Percentiles rank a stretch among this genome's conserved stretches.
Evolutionary conservation across 2,888 invertebrate genomes (phyloP).

Genomic region (Carcina quercana): DNA sequence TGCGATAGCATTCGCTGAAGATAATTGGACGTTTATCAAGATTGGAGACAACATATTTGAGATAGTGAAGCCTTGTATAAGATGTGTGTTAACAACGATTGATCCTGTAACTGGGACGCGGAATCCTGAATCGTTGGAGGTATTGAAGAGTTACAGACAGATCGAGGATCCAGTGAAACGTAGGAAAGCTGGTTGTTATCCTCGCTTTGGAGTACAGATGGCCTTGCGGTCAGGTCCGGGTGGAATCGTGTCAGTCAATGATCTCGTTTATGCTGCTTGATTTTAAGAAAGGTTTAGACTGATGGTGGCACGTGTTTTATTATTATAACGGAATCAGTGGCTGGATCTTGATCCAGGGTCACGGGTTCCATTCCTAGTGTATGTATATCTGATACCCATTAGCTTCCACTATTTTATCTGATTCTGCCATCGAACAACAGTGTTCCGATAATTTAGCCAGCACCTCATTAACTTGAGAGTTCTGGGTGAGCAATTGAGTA

Average conservation of each 20-base stretch:
- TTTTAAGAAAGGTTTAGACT: too few species aligned
- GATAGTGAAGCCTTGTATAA: slow-evolving; percentile 78
- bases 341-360: too few species aligned
- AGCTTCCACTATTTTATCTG: too few species aligned
- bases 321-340: too few species aligned
- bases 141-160: slow-evolving; percentile 73
- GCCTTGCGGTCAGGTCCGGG: slow-evolving; percentile 50
- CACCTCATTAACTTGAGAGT: too few species aligned
- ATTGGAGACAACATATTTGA: slow-evolving; percentile 78
- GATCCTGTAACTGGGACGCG: slow-evolving; percentile 78
- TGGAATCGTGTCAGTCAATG: slow-evolving; percentile 34
- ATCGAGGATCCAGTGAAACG: slow-evolving; percentile 32
- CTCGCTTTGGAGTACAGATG: slow-evolving; percentile 59
- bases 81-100: slow-evolving; percentile 82
- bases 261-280: slow-evolving; percentile 48
- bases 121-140: slow-evolving; percentile 77
- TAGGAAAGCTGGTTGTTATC: slow-evolving; percentile 36
- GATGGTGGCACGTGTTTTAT: too few species aligned
- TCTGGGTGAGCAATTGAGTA: too few species aligned
- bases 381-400: too few species aligned
- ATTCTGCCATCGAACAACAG: too few species aligned
- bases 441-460: too few species aligned
- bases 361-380: too few species aligned
- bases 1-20: slow-evolving; percentile 76
- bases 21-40: slow-evolving; percentile 80